Evolutionary conservation across 2,797 vertebrate genomes (phyloP).

Genomic region (Tenualosa thibaudeaui): DNA sequence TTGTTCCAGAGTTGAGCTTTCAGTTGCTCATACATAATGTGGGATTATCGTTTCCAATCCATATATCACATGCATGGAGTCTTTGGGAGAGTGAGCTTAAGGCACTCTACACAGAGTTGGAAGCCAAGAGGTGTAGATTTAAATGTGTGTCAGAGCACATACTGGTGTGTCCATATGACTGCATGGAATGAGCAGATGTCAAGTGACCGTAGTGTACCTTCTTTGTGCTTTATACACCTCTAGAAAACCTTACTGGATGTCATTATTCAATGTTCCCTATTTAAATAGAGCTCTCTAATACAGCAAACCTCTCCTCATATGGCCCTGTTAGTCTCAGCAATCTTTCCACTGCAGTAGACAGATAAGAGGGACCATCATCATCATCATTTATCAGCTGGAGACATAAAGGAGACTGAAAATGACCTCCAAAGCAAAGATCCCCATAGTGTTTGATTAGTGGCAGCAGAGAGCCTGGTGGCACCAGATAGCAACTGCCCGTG

Average conservation of each 20-base stretch:
- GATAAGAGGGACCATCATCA: not conserved
- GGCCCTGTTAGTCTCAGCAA: not conserved
- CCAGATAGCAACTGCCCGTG: not conserved
- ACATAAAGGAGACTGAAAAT: not conserved
- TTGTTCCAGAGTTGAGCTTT: slow-evolving; percentile 55
- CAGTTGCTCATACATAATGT: slow-evolving; percentile 62
- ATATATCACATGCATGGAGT: slow-evolving; percentile 61
- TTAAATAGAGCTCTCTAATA: not conserved
- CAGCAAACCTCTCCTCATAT: not conserved
- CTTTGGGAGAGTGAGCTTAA: slow-evolving; percentile 54
- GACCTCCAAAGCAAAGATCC: not conserved
- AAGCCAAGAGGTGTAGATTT: slow-evolving; percentile 43
- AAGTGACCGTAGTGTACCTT: not conserved
- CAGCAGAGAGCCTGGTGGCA: not conserved
- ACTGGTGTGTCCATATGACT: not conserved
- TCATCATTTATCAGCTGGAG: slow-evolving; percentile 2
- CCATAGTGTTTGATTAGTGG: slow-evolving; percentile 18
- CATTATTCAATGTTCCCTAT: not conserved
- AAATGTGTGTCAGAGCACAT: slow-evolving; percentile 36
- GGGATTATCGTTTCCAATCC: slow-evolving; percentile 65
- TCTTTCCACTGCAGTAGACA: not conserved
- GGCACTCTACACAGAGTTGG: slow-evolving; percentile 42
- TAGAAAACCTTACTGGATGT: not conserved
- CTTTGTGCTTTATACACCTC: not conserved
- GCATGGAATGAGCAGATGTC: not conserved